phyloP scores from a whole-genome alignment of 2,797 vertebrate species.

The Anguilla marmorata region DNA sequence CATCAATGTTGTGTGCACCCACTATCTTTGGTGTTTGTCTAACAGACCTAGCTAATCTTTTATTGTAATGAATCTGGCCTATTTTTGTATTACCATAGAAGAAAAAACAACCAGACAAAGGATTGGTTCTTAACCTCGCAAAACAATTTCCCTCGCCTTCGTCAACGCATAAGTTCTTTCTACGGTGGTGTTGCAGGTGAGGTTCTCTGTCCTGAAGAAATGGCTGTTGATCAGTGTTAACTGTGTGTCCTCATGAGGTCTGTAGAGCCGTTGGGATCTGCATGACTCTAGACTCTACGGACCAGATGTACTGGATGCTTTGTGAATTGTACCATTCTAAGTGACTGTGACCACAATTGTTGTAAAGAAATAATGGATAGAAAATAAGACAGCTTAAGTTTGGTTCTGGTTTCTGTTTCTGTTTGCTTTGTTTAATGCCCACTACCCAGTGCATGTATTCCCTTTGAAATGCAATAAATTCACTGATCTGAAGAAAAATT shows the following conservation, averaged over 20 bases:
- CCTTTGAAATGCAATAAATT: constrained; percentile 99
- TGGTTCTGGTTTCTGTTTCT: constrained; percentile 78
- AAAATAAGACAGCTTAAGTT: constrained; percentile 79
- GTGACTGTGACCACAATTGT: constrained; percentile 92
- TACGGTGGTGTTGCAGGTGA: constrained; percentile 77
- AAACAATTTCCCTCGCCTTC: constrained; percentile 57
- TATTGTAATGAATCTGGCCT: constrained; percentile 67
- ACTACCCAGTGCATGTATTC: constrained; percentile 89
- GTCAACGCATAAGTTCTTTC: constrained; percentile 70
- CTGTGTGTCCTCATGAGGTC: constrained; percentile 70
- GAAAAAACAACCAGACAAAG: not conserved
- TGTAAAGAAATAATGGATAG: constrained; percentile 85
- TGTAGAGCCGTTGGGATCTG: constrained; percentile 68
- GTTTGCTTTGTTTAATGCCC: constrained; percentile 76
- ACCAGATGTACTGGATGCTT: constrained; percentile 86
- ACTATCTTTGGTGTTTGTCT: constrained; percentile 25
- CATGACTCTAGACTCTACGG: constrained; percentile 48
- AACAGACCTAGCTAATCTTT: constrained; percentile 64
- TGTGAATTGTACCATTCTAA: constrained; percentile 86
- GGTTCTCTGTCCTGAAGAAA: constrained; percentile 70
- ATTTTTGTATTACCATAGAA: constrained; percentile 68
- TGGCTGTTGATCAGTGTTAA: constrained; percentile 80
- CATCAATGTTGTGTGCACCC: constrained; percentile 29
- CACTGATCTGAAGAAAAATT: constrained; percentile 78
- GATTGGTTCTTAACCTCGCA: constrained; percentile 10